These are phyloP conservation scores for Drosophila gunungcola DNA, from an alignment of 1,140 invertebrate genomes.

Conservation along the genomic window DNA sequence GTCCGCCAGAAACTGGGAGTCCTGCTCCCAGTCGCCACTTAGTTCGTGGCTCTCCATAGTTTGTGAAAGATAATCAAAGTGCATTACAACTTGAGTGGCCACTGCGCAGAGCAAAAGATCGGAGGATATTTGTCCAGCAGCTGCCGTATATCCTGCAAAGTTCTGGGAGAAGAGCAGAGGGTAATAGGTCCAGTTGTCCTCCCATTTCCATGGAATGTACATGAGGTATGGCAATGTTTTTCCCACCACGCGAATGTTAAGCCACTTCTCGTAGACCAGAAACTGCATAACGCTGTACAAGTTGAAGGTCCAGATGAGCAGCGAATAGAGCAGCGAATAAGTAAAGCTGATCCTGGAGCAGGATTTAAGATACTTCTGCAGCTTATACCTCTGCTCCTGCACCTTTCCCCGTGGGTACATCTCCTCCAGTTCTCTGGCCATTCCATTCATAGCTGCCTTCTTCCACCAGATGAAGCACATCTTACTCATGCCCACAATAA, in stretches of 20 bases:
- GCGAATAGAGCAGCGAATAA: constrained; percentile 54
- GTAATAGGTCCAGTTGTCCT: constrained; percentile 62
- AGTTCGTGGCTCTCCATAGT: constrained; percentile 35
- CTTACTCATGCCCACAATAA: constrained; percentile 54
- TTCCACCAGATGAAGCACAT: constrained; percentile 56
- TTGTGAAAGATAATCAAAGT: constrained; percentile 55
- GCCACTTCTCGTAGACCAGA: constrained; percentile 62
- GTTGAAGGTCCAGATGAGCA: constrained; percentile 77
- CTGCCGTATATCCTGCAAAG: constrained; percentile 61
- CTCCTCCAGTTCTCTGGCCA: constrained; percentile 44
- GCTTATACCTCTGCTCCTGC: constrained; percentile 30
- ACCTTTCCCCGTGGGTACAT: constrained; percentile 45
- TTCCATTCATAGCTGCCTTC: constrained; percentile 23
- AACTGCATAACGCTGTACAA: constrained; percentile 55
- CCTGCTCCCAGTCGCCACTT: constrained; percentile 34
- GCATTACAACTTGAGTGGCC: constrained; percentile 67
- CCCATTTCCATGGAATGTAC: constrained; percentile 64
- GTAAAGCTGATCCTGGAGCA: constrained; percentile 41
- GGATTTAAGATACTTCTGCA: constrained; percentile 36
- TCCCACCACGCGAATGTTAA: constrained; percentile 36
- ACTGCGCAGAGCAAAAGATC: constrained; percentile 65
- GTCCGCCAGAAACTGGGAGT: constrained; percentile 30
- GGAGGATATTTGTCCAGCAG: constrained; percentile 64
- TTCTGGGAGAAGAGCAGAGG: constrained; percentile 39
- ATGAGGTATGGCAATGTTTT: constrained; percentile 59